Base-by-base conservation (phyloP, 2,888 invertebrate genomes). In the Campopleginae sp. region DNA sequence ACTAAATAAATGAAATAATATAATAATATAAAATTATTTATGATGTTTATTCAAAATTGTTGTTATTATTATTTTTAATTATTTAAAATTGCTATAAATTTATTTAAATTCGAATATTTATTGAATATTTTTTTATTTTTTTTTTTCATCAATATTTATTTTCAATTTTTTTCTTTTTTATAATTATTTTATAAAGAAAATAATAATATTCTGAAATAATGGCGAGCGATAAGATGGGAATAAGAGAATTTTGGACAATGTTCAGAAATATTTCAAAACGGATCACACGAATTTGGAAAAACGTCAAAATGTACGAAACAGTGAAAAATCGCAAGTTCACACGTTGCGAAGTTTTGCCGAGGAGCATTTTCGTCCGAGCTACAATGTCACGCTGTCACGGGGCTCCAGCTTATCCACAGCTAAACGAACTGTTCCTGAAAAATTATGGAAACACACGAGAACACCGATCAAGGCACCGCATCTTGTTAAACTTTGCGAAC, bases 381-480 rank as follows among this genome's bases (percentile, higher is more conserved):
- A 86, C 82, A 86, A 90, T 79, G 80, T 88, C 0, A 95, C 96
- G 2, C 93, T 96, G 84, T 95, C 95, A 7, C 95, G 95, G 90
- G 95, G 95, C 23, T 94, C 97, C 48, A 95, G 96, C 10, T 92
- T 97, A 86, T 95, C 95, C 14, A 95, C 96, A 0, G 96, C 96
- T 0, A 95, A 96, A 89, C 95, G 96, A 90, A 94, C 95, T 0
- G 95, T 96, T 3, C 94, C 95, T 3, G 97, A 97, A 87, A 97
- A 98, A 87, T 94, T 98, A 44, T 99, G 98, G 98, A 95, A 96
- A 74, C 97, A 97, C 91, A 95, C 96, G 0, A 95, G 97, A 82
- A 97, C 98, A 88, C 97, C 98, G 0, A 94, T 99, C 17, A 96
- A 97, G 88, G 96, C 97, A 88, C 98, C 98, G 0, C 94, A 98